Percentiles rank a stretch among this genome's conserved stretches.
Evolutionary conservation across 2,113 vertebrate genomes (phyloP).

Genomic region (Chionis minor): DNA sequence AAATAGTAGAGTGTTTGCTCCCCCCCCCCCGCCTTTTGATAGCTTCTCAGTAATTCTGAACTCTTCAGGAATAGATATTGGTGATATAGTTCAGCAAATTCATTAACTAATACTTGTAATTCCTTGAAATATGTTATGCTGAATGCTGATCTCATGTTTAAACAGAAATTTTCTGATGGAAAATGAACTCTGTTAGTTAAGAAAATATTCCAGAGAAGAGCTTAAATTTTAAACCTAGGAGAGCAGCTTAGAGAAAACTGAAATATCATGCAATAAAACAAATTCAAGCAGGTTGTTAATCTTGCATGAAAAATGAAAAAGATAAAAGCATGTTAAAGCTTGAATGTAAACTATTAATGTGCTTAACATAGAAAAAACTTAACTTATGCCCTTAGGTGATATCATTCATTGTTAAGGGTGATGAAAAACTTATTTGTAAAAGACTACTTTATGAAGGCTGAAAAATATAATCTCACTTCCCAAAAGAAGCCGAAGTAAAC

Average conservation of each 20-base stretch:
- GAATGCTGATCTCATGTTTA: not conserved
- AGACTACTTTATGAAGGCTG: slow-evolving; percentile 51
- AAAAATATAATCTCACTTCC: not conserved
- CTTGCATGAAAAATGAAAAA: slow-evolving; percentile 58
- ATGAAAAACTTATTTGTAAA: slow-evolving; percentile 62
- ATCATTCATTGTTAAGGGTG: slow-evolving; percentile 53
- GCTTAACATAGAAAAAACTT: slow-evolving; percentile 60
- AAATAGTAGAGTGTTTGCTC: not conserved
- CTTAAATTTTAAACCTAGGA: slow-evolving; percentile 49
- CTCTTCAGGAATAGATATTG: not conserved
- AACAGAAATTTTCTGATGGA: slow-evolving; percentile 1
- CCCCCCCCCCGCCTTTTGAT: not conserved
- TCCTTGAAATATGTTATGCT: not conserved
- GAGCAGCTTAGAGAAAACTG: slow-evolving; percentile 58
- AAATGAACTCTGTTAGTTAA: slow-evolving; percentile 31
- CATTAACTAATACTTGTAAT: not conserved
- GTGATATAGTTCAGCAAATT: not conserved
- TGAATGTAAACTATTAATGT: slow-evolving; percentile 66
- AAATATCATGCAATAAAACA: slow-evolving; percentile 62
- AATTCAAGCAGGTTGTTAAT: slow-evolving; percentile 62
- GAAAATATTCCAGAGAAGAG: slow-evolving; percentile 24
- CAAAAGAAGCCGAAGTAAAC: not conserved
- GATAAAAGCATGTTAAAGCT: slow-evolving; percentile 51
- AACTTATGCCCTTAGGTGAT: slow-evolving; percentile 46
- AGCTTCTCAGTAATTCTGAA: not conserved